Conservation (phyloP, 1,140 invertebrate species). For the Euschistus heros region DNA sequence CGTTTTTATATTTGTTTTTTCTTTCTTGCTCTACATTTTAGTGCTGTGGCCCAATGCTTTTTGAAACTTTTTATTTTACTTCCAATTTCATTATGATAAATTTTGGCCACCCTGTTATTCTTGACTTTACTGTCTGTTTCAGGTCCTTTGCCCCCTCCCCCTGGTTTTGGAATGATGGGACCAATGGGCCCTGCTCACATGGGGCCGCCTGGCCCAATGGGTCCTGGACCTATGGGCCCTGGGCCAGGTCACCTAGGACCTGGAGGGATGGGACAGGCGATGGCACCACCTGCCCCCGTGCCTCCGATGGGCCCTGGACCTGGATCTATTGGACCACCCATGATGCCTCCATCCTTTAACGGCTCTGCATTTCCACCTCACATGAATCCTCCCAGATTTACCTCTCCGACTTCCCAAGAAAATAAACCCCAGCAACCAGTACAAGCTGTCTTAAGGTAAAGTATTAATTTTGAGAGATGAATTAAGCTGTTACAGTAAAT, state of each 20-base stretch:
- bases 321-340: constrained; percentile 21
- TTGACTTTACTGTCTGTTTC: constrained; percentile 4
- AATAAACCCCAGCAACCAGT: constrained; percentile 17
- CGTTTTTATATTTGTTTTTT: too few relatives aligned
- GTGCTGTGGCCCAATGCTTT: too few relatives aligned
- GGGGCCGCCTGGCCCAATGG: constrained; percentile 13
- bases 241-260: constrained; percentile 13
- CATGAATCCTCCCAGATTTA: not conserved
- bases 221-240: constrained; percentile 13
- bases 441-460: constrained; percentile 28
- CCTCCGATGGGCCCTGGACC: constrained; percentile 15
- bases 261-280: constrained; percentile 18
- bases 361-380: not conserved
- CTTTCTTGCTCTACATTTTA: too few relatives aligned
- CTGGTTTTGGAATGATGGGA: constrained; percentile 20
- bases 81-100: too few relatives aligned
- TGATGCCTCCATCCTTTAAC: constrained; percentile 20
- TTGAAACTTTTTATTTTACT: too few relatives aligned
- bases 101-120: too few relatives aligned
- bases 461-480: too few relatives aligned
- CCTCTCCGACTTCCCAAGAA: not conserved
- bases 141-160: constrained; percentile 18
- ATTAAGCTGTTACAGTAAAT: too few relatives aligned
- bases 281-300: constrained; percentile 4
- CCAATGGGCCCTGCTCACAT: constrained; percentile 22